Evolutionary conservation across 2,797 vertebrate species (phyloP).

Genomic region (Sebastes umbrosus): DNA sequence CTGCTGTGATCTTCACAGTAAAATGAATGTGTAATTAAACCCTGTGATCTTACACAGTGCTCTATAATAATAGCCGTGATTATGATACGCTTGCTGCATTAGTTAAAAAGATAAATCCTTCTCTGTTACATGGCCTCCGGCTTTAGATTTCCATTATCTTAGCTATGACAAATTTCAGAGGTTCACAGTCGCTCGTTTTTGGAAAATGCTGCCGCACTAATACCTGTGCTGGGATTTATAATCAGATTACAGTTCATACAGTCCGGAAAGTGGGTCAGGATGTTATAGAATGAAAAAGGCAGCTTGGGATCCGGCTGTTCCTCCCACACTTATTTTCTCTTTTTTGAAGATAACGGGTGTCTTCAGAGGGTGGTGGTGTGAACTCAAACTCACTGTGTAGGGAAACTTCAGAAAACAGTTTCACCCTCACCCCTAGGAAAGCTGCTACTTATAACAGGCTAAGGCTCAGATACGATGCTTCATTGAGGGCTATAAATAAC

Average conservation of each 20-base stretch:
- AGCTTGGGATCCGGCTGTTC: slow-evolving; percentile 1
- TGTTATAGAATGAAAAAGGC: slow-evolving; percentile 20
- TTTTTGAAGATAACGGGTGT: not conserved
- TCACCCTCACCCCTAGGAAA: not conserved
- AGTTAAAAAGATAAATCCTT: not conserved
- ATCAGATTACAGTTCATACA: slow-evolving; percentile 51
- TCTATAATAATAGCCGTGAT: not conserved
- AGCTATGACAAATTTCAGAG: slow-evolving; percentile 30
- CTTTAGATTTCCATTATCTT: not conserved
- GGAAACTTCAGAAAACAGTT: slow-evolving; percentile 7
- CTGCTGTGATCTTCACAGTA: not conserved
- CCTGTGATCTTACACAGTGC: not conserved
- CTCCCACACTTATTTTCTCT: slow-evolving; percentile 21
- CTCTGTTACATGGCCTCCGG: slow-evolving; percentile 4
- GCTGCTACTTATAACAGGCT: not conserved
- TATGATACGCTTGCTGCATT: slow-evolving; percentile 1
- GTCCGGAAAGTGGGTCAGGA: slow-evolving; percentile 54
- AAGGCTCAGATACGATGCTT: not conserved
- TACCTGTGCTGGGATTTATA: slow-evolving; percentile 31
- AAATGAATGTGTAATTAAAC: not conserved
- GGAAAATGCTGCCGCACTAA: slow-evolving; percentile 9
- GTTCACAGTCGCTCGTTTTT: slow-evolving; percentile 6
- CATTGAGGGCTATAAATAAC: not conserved
- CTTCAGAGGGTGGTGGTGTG: not conserved
- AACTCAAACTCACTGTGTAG: slow-evolving; percentile 12